Base-by-base conservation (phyloP, 1,140 invertebrate genomes). In the Nomia melanderi region DNA sequence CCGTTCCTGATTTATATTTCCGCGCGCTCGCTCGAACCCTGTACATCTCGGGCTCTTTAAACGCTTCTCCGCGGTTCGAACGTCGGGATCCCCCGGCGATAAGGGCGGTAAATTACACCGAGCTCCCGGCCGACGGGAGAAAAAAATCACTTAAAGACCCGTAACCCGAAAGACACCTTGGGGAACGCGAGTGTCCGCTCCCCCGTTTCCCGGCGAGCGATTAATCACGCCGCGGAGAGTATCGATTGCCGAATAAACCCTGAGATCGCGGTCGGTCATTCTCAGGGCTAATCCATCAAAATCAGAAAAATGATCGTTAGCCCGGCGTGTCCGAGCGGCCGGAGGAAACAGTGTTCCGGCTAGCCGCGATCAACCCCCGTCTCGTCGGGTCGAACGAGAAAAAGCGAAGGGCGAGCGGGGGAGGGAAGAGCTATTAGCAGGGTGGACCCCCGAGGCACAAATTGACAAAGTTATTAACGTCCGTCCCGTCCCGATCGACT, bases 381-480 rank as follows among this genome's bases (percentile, higher is more conserved):
- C 12, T n/a, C 20, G 20, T 9, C 8, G 20, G 20, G n/a, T n/a
- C 11, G 14, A 39, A 27, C 27, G 27, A 57, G 14, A 44, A 12
- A 17, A 0, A 7, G 23, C 31, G 7, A 47, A 44, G 41, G 17
- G 7, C 17, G 27, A 11, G 8, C 17, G 44, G 11, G 47, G 7
- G 50, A 23, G 23, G 20, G 39, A 31, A 11, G 0, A 33, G 23
- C 20, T n/a, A 27, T 36, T 20, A 50, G 9, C 12, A 7, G 1
- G 0, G 7, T 5, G 47, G 20, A 1, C 14, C 25, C 1, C 65
- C 54, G 20, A 72, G 56, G 41, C 23, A 80, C 65, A 66, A 82
- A 81, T 78, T 83, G 78, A 83, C 82, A 81, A 78, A 85, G 78
- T 78, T 85, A 85, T 81, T 83, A 83, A 81, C 72, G 81, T 64